These are phyloP conservation scores for Phyllotreta cruciferae DNA, from an alignment of 2,888 invertebrate genomes.

Conservation along the genomic window DNA sequence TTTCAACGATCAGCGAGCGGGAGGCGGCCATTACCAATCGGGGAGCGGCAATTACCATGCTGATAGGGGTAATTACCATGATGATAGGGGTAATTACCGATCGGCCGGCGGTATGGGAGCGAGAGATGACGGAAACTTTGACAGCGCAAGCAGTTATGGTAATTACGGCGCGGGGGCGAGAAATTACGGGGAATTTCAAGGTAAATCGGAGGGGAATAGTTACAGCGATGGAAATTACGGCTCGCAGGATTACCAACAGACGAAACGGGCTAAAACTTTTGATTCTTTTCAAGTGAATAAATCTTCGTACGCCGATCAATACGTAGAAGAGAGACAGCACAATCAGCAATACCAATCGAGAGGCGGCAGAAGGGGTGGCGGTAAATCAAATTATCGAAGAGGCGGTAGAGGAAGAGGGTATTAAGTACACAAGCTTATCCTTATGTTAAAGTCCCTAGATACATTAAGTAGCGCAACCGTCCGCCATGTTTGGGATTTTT, in stretches of 20 bases:
- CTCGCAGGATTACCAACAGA: slow-evolving; percentile 50
- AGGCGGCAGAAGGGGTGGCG: slow-evolving; percentile 44
- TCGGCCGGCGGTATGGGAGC: slow-evolving; percentile 22
- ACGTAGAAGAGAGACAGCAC: slow-evolving; percentile 57
- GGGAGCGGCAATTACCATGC: slow-evolving; percentile 33
- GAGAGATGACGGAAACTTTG: slow-evolving; percentile 38
- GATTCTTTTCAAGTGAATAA: slow-evolving; percentile 57
- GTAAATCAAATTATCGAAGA: slow-evolving; percentile 38
- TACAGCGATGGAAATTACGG: slow-evolving; percentile 55
- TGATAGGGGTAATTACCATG: slow-evolving; percentile 21
- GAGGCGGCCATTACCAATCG: slow-evolving; percentile 26
- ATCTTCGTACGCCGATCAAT: slow-evolving; percentile 59
- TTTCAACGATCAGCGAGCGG: slow-evolving; percentile 31
- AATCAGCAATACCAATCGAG: slow-evolving; percentile 57
- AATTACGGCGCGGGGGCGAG: slow-evolving; percentile 18
- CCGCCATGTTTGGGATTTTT: no score
- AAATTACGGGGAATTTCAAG: slow-evolving; percentile 39
- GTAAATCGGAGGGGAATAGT: slow-evolving; percentile 53
- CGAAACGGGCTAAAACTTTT: slow-evolving; percentile 58
- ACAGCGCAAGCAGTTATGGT: slow-evolving; percentile 46
- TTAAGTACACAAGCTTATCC: no score
- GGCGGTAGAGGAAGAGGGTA: slow-evolving; percentile 39
- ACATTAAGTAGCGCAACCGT: no score
- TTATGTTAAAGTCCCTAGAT: no score
- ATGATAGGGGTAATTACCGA: no score